Conservation (phyloP, 1,140 invertebrate species). For the Stegodyphus dumicola region DNA sequence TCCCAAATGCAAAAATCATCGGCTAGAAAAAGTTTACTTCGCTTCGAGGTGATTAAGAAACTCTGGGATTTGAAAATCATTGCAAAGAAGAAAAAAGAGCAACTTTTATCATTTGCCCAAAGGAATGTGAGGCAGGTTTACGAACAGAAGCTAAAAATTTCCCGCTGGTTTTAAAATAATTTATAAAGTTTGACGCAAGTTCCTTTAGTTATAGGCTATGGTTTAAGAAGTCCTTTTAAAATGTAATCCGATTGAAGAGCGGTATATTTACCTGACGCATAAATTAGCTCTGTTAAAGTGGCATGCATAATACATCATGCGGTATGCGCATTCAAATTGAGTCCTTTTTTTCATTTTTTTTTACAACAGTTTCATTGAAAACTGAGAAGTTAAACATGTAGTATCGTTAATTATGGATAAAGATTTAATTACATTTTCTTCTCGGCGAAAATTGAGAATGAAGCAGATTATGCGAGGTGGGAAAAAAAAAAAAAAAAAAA, state of each 20-base stretch:
- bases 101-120: too few species aligned
- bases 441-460: conserved; percentile 22
- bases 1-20: too few species aligned
- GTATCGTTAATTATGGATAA: conserved; percentile 54
- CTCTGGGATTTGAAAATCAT: too few species aligned
- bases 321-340: conserved; percentile 31
- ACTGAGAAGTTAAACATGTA: conserved; percentile 43
- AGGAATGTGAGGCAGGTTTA: too few species aligned
- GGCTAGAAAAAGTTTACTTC: too few species aligned
- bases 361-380: background rate
- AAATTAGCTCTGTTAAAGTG: conserved; percentile 18
- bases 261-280: background rate
- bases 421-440: conserved; percentile 59
- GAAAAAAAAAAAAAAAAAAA: conserved; percentile 14
- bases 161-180: conserved; percentile 5
- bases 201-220: background rate
- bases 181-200: background rate
- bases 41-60: too few species aligned
- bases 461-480: background rate
- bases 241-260: conserved; percentile 18
- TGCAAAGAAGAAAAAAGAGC: too few species aligned
- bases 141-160: background rate
- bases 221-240: conserved; percentile 17
- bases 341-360: background rate
- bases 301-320: conserved; percentile 48